Percentiles rank a stretch among this genome's conserved stretches.
phyloP scores from a whole-genome alignment of 2,797 vertebrate genomes.

The Premnoplex brunnescens region DNA sequence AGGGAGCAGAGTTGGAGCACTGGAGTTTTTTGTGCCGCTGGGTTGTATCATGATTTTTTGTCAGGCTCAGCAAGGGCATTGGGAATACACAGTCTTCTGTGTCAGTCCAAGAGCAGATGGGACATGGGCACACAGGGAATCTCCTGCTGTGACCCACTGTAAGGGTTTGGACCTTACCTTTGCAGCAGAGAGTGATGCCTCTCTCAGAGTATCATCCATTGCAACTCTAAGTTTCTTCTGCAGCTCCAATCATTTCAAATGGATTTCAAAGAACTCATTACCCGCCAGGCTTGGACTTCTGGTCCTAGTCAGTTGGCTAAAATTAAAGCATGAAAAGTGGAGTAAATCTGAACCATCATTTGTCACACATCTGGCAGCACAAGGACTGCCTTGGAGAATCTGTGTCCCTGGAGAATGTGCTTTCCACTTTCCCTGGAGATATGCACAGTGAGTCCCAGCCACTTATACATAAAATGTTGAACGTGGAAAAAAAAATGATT shows the following conservation, averaged over 20 bases:
- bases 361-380: neutral
- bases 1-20: neutral
- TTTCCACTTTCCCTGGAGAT: neutral
- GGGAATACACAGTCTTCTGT: neutral
- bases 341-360: neutral
- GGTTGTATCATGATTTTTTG: neutral
- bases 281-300: neutral
- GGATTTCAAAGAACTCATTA: neutral
- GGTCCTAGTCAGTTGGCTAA: neutral
- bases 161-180: neutral
- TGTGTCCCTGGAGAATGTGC: fast-evolving
- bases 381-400: neutral
- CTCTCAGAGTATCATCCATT: neutral
- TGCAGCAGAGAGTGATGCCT: neutral
- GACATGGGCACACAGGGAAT: neutral
- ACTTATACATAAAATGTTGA: neutral
- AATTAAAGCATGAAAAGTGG: neutral
- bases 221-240: neutral
- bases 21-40: neutral
- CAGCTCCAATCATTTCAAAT: neutral
- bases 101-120: neutral
- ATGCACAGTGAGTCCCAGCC: neutral
- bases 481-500: neutral
- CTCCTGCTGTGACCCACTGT: neutral
- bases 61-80: neutral